A percentile compares a stretch with the other conserved stretches of the same genome.
Evolutionary conservation across 2,113 vertebrate species (phyloP).

Genomic region (Syngnathus typhle): DNA sequence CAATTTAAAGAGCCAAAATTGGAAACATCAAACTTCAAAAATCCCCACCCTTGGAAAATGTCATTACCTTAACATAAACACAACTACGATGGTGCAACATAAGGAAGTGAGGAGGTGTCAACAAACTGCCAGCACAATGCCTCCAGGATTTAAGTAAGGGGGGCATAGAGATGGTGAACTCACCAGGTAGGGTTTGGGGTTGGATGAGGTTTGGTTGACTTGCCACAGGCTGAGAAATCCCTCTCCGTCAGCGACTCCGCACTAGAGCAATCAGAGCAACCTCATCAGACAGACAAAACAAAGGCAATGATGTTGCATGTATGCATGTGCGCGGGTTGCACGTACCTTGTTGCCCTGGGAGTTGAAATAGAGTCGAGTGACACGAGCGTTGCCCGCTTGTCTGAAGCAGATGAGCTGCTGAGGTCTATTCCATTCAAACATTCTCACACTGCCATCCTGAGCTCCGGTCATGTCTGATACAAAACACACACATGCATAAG

Average conservation of each 20-base stretch:
- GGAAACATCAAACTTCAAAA: background rate
- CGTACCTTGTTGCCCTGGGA: conserved; percentile 93
- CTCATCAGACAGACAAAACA: conserved; percentile 24
- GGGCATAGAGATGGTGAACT: conserved; percentile 38
- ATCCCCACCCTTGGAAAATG: background rate
- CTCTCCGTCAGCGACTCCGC: conserved; percentile 94
- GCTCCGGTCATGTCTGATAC: conserved; percentile 90
- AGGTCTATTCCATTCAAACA: conserved; percentile 97
- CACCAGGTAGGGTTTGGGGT: conserved; percentile 96
- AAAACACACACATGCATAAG: conserved; percentile 18
- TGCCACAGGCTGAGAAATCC: conserved; percentile 98
- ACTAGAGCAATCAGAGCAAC: conserved; percentile 64
- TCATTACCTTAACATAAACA: too few species aligned
- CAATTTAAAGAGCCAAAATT: too few species aligned
- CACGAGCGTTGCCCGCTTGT: conserved; percentile 92
- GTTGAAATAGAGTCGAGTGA: conserved; percentile 94
- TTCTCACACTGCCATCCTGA: conserved; percentile 93
- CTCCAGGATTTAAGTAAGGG: too few species aligned
- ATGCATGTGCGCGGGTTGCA: conserved; percentile 8
- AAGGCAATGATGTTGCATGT: background rate
- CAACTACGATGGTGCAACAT: too few species aligned
- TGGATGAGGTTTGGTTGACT: conserved; percentile 92
- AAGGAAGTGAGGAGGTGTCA: too few species aligned
- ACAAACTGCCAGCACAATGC: too few species aligned
- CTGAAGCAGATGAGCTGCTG: conserved; percentile 94